A percentile compares a stretch with the other conserved stretches of the same genome.
Conservation (phyloP, 64 coral and sea anemone species). For the Pocillopora verrucosa region DNA sequence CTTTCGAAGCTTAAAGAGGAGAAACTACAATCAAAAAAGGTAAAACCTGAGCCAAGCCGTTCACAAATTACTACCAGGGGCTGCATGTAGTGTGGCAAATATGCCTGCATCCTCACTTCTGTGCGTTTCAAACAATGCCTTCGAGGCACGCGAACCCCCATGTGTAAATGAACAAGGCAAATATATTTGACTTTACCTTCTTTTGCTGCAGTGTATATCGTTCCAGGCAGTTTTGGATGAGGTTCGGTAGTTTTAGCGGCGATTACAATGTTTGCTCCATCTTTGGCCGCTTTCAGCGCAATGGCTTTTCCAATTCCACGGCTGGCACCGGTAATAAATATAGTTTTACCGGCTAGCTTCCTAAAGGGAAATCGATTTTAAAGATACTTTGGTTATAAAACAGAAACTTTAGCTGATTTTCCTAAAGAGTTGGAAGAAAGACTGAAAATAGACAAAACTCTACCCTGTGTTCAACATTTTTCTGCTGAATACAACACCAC, state of each 20-base stretch:
- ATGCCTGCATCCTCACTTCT: no score
- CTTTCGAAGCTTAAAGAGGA: no score
- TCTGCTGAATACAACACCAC: no score
- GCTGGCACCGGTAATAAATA: constrained; percentile 95
- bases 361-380: not conserved
- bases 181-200: constrained; percentile 56
- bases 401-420: not conserved
- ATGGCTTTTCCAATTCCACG: constrained; percentile 97
- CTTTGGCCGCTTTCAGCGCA: constrained; percentile 89
- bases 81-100: not conserved
- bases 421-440: not conserved
- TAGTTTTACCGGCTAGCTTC: constrained; percentile 87
- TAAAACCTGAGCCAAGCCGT: no score
- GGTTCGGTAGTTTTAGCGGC: constrained; percentile 85
- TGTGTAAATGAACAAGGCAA: not conserved
- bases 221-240: constrained; percentile 91
- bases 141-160: not conserved
- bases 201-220: constrained; percentile 91
- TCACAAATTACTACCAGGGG: no score
- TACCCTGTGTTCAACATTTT: constrained; percentile 87
- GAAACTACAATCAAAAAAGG: no score
- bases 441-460: not conserved
- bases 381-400: not conserved
- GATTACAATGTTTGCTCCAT: constrained; percentile 92
- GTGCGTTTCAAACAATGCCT: no score